phyloP scores from a whole-genome alignment of 2,113 vertebrate genomes.

The Bombycilla garrulus region DNA sequence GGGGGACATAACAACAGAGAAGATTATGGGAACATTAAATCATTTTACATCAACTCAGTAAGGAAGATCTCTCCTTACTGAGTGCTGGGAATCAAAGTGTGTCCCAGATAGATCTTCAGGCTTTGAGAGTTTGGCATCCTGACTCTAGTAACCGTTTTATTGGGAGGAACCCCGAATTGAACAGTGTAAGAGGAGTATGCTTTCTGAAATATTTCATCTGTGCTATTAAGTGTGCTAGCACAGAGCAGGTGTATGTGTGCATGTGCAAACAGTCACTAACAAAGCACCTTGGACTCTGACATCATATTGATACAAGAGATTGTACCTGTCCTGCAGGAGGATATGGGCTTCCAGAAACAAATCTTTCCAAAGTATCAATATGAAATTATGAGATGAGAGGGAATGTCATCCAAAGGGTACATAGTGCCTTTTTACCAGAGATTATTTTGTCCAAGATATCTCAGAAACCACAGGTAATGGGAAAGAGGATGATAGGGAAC shows the following conservation, averaged over 20 bases:
- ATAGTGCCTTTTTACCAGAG: neutral
- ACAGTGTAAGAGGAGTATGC: neutral
- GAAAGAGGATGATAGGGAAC: neutral
- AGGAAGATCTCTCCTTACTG: neutral
- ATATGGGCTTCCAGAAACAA: neutral
- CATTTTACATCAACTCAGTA: neutral
- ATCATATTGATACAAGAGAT: neutral
- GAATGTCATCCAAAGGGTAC: neutral
- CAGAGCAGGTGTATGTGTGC: neutral
- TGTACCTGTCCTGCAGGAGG: fast-evolving
- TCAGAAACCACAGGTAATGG: neutral
- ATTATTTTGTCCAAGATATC: neutral
- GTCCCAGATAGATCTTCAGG: neutral
- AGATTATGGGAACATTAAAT: neutral
- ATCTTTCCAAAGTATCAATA: neutral
- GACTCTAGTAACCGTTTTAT: neutral
- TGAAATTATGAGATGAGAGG: neutral
- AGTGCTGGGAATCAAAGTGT: neutral
- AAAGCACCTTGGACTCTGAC: neutral
- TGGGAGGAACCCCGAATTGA: neutral
- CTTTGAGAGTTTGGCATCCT: neutral
- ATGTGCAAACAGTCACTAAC: neutral
- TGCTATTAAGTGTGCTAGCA: neutral
- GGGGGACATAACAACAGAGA: neutral
- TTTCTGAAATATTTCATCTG: neutral